Conservation (phyloP, 2,113 vertebrate species). For the Nothoprocta pentlandii region DNA sequence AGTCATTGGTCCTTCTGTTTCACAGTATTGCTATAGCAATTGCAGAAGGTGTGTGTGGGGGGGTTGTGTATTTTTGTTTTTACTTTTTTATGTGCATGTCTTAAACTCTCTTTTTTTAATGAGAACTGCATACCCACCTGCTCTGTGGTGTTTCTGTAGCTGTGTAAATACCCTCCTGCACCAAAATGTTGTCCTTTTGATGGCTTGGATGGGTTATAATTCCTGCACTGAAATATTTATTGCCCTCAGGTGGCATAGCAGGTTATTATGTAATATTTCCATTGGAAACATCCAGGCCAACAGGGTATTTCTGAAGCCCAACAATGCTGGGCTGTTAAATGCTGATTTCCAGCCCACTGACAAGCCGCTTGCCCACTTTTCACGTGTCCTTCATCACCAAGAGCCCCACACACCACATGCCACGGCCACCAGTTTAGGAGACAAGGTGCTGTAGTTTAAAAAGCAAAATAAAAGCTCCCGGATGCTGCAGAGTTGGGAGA, state of each 20-base stretch:
- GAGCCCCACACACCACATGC: neutral
- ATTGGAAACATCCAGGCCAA: rapidly evolving
- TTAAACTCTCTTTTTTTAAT: neutral
- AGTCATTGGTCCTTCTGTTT: neutral
- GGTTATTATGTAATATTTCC: neutral
- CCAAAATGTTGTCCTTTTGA: neutral
- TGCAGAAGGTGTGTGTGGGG: neutral
- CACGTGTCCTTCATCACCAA: neutral
- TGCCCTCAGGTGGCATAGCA: neutral
- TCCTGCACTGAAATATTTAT: neutral
- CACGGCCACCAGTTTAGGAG: slow-evolving; percentile 40
- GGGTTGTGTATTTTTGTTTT: neutral
- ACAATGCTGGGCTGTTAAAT: slow-evolving; percentile 14
- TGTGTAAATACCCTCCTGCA: neutral
- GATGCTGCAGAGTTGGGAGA: neutral
- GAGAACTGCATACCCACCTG: neutral
- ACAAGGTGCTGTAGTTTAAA: slow-evolving; percentile 47
- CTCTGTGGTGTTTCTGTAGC: neutral
- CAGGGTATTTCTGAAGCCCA: neutral
- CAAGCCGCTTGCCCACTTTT: slow-evolving; percentile 44
- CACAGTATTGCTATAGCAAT: neutral
- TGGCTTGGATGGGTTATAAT: neutral
- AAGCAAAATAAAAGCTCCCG: slow-evolving; percentile 55
- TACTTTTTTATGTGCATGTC: too few species aligned
- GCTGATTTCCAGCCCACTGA: slow-evolving; percentile 60